Percentiles rank a stretch among this genome's conserved stretches.
Evolutionary conservation across 2,888 invertebrate species (phyloP).

Genomic region (Lutraria lutraria): DNA sequence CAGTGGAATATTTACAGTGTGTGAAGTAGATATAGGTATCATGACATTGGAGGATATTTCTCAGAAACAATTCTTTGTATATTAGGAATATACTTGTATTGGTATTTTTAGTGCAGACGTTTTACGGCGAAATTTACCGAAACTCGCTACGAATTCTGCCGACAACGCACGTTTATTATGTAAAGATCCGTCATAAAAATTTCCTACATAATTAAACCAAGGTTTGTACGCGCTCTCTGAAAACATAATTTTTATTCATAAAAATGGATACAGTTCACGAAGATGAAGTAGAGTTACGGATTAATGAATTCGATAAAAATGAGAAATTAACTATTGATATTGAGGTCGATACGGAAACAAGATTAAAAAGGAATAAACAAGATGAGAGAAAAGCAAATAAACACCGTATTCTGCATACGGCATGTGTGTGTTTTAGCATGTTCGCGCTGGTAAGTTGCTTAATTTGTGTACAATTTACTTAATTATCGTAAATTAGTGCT

Average conservation of each 20-base stretch:
- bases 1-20: no score
- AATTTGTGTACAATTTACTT: neutral
- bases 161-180: no score
- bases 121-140: no score
- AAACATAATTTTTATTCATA: neutral
- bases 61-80: no score
- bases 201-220: no score
- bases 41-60: no score
- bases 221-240: no score
- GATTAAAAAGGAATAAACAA: neutral
- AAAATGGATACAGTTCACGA: neutral
- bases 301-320: neutral
- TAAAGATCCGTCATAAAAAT: no score
- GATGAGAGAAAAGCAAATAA: slow-evolving; percentile 29
- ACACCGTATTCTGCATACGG: slow-evolving; percentile 55
- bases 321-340: slow-evolving; percentile 17
- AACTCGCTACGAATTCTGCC: no score
- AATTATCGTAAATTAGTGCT: neutral
- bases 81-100: no score
- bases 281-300: neutral
- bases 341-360: neutral
- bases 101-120: no score
- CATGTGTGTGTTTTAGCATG: slow-evolving; percentile 56
- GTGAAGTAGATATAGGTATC: no score
- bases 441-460: slow-evolving; percentile 51